A percentile compares a stretch with the other conserved stretches of the same genome.
phyloP scores from a whole-genome alignment of 2,113 vertebrate genomes.

The Salvelinus namaycush region DNA sequence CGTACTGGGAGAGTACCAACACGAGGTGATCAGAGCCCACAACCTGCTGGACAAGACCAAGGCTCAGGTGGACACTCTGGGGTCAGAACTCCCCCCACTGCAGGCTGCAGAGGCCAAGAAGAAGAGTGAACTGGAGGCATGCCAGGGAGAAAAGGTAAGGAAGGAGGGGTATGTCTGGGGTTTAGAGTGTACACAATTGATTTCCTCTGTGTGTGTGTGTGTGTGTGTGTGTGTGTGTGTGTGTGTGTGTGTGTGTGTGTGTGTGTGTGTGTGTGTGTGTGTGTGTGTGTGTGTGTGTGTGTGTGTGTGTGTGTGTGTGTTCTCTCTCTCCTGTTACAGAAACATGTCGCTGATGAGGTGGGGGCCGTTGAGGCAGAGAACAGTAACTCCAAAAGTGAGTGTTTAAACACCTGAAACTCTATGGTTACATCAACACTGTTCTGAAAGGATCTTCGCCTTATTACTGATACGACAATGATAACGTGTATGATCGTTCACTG shows the following conservation, averaged over 20 bases:
- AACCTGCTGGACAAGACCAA: background rate
- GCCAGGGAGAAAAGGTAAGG: constrained; percentile 36
- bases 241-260: background rate
- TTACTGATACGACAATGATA: no score
- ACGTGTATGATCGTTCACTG: no score
- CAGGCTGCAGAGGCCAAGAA: background rate
- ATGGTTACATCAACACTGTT: no score
- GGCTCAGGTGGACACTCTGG: accelerated
- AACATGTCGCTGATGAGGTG: constrained; percentile 5
- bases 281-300: background rate
- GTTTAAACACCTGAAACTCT: background rate
- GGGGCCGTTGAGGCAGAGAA: background rate
- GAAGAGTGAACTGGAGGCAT: constrained; percentile 7
- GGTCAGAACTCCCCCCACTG: accelerated
- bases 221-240: background rate
- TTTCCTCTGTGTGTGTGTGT: background rate
- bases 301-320: background rate
- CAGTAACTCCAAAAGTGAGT: constrained; percentile 46
- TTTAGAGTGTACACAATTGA: no score
- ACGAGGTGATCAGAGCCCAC: background rate
- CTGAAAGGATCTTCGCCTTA: no score
- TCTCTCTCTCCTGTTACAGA: constrained; percentile 52
- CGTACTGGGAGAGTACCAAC: constrained; percentile 50
- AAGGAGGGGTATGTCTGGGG: background rate
- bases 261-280: background rate